Conservation (phyloP, 2,113 vertebrate species). For the Argyrosomus japonicus region DNA sequence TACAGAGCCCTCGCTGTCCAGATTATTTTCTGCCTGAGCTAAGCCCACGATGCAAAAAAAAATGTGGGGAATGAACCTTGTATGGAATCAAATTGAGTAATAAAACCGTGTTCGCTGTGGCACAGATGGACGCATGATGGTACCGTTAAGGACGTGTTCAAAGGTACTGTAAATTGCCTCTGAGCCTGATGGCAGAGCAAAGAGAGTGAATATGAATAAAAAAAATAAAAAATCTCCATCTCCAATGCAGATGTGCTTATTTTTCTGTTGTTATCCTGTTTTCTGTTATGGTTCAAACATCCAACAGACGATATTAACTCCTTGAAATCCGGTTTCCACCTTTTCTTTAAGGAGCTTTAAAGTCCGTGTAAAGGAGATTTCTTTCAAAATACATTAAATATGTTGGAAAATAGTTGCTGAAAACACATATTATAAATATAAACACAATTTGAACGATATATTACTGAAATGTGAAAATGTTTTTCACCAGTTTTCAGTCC, state of each 20-base stretch:
- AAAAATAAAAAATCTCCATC: constrained; percentile 35
- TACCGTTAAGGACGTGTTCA: constrained; percentile 70
- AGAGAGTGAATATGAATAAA: constrained; percentile 48
- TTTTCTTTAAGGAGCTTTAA: background rate
- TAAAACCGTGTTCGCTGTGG: constrained; percentile 65
- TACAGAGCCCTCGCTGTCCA: constrained; percentile 59
- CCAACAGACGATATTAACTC: background rate
- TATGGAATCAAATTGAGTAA: constrained; percentile 76
- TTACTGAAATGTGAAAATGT: too few relatives aligned
- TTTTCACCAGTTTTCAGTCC: too few relatives aligned
- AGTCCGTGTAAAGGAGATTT: too few relatives aligned
- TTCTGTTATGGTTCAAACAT: background rate
- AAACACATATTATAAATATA: too few relatives aligned
- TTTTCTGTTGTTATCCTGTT: background rate
- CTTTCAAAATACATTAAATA: too few relatives aligned
- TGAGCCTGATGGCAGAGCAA: constrained; percentile 58
- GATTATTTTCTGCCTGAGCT: constrained; percentile 74
- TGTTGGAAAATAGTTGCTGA: too few relatives aligned
- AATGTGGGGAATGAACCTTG: constrained; percentile 75
- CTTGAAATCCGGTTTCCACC: background rate
- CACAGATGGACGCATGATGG: constrained; percentile 73
- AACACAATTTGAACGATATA: too few relatives aligned
- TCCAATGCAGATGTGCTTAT: constrained; percentile 36
- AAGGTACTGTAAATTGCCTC: constrained; percentile 64
- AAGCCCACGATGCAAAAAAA: constrained; percentile 71